Evolutionary conservation across 2,113 vertebrate genomes (phyloP), one percentile per base, ranked within the genome.

Genomic region (Sporophila hypoxantha): DNA sequence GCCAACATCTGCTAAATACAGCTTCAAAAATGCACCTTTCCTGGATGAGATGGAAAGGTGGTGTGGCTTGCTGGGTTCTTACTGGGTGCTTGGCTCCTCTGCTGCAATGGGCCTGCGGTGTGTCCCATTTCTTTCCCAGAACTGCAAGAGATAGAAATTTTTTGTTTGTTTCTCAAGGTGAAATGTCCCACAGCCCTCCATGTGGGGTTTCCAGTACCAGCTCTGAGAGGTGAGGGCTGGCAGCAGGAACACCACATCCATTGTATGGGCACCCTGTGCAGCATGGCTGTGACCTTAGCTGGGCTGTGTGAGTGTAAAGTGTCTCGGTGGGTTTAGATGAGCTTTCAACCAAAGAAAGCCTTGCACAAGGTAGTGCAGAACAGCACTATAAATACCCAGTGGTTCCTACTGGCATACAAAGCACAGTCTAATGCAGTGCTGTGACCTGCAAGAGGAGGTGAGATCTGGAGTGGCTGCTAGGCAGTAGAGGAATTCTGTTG

Each of bases 11-110:
- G 66, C 67, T 76, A 76, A 76, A 73, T 44, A 12, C 47, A 32
- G 64, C 71, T 74, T 70, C 5, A 74, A 82, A 71, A 36, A 5
- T 3, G 4, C 44, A 80, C 36, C 79, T 85, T 81, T 65, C 60
- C 74, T 1, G 2, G 37, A 12, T 1, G 9, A 73, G 36, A 65
- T 0, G 3, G 52, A 34, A 92, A 41, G 1, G 1, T n/a, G 37
- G 0, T 42, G 23, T 15, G 39, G 23, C 23, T 68, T 66, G 27
- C 46, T 75, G 61, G 19, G 47, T 39, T 79, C 64, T 71, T 39
- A 36, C 22, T 32, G 53, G 34, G 16, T 69, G 12, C 34, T 75
- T 5, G 2, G 66, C 19, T 84, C 27, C 52, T 55, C 30, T 1
- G 0, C 30, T 22, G 34, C 30, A 52, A 44, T 11, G 5, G 22